These are phyloP conservation scores for Anagyrus pseudococci DNA, from an alignment of 2,888 invertebrate species.

Conservation along the genomic window DNA sequence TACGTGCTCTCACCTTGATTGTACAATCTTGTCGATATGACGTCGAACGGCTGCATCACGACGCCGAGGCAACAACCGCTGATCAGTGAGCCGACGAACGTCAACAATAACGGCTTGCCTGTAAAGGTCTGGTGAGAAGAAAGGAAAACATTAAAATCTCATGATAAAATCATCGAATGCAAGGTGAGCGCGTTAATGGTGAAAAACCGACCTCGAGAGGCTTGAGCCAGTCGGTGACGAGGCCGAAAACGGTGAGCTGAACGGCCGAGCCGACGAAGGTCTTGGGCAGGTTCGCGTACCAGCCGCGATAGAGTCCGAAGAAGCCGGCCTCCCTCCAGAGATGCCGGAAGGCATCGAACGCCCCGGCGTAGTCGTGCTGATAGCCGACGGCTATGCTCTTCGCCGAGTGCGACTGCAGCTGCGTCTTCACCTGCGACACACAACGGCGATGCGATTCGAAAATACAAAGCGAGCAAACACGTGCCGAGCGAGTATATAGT, in stretches of 20 bases:
- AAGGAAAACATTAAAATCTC: not conserved
- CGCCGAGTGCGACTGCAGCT: constrained; percentile 77
- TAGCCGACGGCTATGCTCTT: constrained; percentile 85
- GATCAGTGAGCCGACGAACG: constrained; percentile 77
- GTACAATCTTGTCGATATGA: constrained; percentile 84
- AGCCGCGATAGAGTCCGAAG: constrained; percentile 81
- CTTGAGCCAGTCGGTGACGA: constrained; percentile 70
- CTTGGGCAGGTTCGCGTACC: constrained; percentile 75
- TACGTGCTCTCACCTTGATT: constrained; percentile 89
- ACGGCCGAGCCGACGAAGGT: constrained; percentile 82
- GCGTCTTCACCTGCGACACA: constrained; percentile 73
- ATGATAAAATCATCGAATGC: no score
- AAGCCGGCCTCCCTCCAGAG: constrained; percentile 67
- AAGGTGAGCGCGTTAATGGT: no score
- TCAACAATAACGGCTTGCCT: constrained; percentile 69
- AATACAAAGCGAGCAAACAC: not conserved
- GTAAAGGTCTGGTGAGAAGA: constrained; percentile 62
- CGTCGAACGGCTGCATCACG: constrained; percentile 87
- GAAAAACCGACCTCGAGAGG: constrained; percentile 44
- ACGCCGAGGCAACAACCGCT: constrained; percentile 81
- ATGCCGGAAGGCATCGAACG: constrained; percentile 68
- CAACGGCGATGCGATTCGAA: no score
- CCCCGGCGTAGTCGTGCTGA: constrained; percentile 79
- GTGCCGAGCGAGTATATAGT: no score
- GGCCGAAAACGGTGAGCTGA: constrained; percentile 83